Evolutionary conservation across 2,113 vertebrate genomes (phyloP).

Genomic region (Alligator sinensis): DNA sequence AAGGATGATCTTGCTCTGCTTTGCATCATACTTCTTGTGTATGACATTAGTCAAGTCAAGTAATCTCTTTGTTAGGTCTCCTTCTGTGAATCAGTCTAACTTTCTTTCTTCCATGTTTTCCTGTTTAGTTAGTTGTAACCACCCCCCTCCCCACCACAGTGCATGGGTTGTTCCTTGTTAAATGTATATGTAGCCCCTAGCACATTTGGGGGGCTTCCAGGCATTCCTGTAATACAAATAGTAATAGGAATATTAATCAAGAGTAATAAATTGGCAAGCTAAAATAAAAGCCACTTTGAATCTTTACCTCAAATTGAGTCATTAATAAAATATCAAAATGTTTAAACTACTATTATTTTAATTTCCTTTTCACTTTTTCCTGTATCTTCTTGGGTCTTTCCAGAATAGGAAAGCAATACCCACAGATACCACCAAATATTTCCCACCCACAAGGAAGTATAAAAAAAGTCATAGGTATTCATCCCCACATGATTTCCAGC

Average conservation of each 20-base stretch:
- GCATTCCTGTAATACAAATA: not conserved
- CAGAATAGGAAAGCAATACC: rapidly evolving
- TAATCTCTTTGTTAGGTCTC: constrained; percentile 12
- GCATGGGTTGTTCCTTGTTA: not conserved
- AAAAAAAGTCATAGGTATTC: not conserved
- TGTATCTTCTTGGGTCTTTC: rapidly evolving
- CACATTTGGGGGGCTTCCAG: not conserved
- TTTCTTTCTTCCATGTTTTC: not conserved
- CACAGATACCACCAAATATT: not conserved
- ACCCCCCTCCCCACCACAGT: not conserved
- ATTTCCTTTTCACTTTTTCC: not conserved
- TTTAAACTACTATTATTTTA: not conserved
- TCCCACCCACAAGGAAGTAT: not conserved
- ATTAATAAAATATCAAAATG: not conserved
- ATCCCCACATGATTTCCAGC: not conserved
- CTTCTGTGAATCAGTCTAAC: not conserved
- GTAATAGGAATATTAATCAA: not conserved
- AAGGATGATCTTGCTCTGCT: not conserved
- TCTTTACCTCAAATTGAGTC: not conserved
- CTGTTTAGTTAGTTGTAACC: not conserved
- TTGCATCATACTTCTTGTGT: not conserved
- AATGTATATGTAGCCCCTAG: not conserved
- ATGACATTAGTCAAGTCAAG: no score
- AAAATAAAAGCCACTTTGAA: not conserved
- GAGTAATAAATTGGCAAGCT: not conserved